Evolutionary conservation across 2,113 vertebrate species (phyloP).

Genomic region (Procapra przewalskii): DNA sequence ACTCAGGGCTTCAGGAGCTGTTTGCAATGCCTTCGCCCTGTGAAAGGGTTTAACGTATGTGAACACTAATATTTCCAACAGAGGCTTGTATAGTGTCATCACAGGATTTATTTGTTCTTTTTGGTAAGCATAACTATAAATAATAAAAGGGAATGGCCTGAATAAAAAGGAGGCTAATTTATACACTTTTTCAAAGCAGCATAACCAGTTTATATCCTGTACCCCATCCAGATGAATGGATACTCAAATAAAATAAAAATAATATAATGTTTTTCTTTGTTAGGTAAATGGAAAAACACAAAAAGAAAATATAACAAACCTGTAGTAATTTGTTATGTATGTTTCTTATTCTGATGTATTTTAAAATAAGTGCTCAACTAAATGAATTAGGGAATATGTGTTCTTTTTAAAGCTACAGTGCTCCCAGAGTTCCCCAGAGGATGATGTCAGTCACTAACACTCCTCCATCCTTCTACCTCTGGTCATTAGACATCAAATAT

Average conservation of each 20-base stretch:
- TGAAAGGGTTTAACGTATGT: conserved; percentile 21
- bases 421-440: conserved; percentile 22
- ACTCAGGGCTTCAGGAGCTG: neutral
- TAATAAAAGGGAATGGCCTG: conserved; percentile 63
- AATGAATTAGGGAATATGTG: neutral
- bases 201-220: conserved; percentile 41
- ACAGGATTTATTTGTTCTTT: conserved; percentile 68
- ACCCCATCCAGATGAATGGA: neutral
- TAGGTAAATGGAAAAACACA: conserved; percentile 30
- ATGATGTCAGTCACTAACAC: conserved; percentile 16
- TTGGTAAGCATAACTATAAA: conserved; percentile 56
- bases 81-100: conserved; percentile 34
- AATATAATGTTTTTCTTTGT: conserved; percentile 16
- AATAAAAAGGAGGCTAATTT: conserved; percentile 67
- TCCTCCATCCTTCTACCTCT: neutral
- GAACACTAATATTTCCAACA: conserved; percentile 55
- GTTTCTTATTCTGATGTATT: conserved; percentile 30
- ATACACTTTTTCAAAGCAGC: conserved; percentile 54
- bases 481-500: neutral
- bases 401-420: neutral
- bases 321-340: conserved; percentile 19
- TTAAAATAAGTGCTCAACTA: conserved; percentile 32
- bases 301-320: neutral
- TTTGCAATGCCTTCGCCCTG: conserved; percentile 21
- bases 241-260: conserved; percentile 55